These are phyloP conservation scores for Chrysomallon squamiferum DNA, from an alignment of 1,140 invertebrate genomes.

Conservation along the genomic window DNA sequence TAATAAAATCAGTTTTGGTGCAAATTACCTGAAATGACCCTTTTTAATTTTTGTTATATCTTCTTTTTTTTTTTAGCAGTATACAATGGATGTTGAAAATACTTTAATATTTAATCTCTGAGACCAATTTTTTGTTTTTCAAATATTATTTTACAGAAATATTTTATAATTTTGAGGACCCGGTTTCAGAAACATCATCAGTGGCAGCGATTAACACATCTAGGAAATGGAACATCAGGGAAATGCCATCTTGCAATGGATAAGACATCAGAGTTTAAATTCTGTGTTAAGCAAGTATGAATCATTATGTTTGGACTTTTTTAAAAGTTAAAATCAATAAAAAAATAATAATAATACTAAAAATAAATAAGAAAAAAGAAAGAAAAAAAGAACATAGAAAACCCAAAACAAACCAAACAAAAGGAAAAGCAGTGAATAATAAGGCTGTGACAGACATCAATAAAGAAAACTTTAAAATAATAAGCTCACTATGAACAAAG, in stretches of 20 bases:
- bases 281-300: slow-evolving; percentile 55
- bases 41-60: background rate
- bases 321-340: too few species aligned
- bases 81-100: background rate
- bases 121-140: background rate
- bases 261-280: slow-evolving; percentile 46
- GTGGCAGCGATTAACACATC: slow-evolving; percentile 45
- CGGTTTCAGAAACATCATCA: slow-evolving; percentile 52
- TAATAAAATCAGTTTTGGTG: too few species aligned
- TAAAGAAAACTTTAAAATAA: too few species aligned
- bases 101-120: background rate
- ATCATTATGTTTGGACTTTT: too few species aligned
- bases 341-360: too few species aligned
- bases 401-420: too few species aligned
- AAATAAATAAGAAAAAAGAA: too few species aligned
- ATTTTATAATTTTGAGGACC: slow-evolving; percentile 35
- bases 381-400: too few species aligned
- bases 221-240: slow-evolving; percentile 53
- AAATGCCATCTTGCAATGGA: slow-evolving; percentile 53
- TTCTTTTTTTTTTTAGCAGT: background rate
- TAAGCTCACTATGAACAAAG: too few species aligned
- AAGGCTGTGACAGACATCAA: too few species aligned
- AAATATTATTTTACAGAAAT: slow-evolving; percentile 25
- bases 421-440: too few species aligned
- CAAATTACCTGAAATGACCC: background rate